Base-by-base conservation (phyloP, 2,888 invertebrate species). In the Caenorhabditis sp. region DNA sequence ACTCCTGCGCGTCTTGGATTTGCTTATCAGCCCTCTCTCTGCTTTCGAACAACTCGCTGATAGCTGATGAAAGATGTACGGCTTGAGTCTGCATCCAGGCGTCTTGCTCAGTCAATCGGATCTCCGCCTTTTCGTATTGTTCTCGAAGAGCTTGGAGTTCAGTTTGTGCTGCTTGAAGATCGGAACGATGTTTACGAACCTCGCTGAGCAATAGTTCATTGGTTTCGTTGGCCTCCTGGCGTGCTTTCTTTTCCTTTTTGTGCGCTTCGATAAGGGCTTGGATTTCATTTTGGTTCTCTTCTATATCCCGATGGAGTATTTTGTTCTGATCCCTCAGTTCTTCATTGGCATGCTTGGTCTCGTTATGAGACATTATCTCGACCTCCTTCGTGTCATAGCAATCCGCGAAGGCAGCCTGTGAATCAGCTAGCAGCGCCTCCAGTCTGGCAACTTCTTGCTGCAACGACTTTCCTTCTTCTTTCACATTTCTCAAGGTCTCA, bases 41-140 rank as follows among this genome's bases (percentile, higher is more conserved):
- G 35, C 69, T 69, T 22, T 69, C 22, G 41, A 38, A 19, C 6
- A 69, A 44, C 31, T 70, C 58, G 10, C 19, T 58, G 19, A 70
- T n/a, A 58, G 70, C 56, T 5, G 26, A 24, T 1, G 41, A 26
- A 5, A 70, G 58, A 10, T 58, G 44, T 3, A 10, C n/a, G 0
- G 51, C 5, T 41, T 69, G 38, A 2, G 10, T 22, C 26, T 69
- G 54, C 69, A 56, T 31, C n/a, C 16, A 41, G 3, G 38, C 1
- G 14, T 69, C 56, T 41, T 41, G 54, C 26, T 56, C 26, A 4
- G 41, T 5, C 56, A 69, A 10, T 24, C 26, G 4, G 16, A 22
- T 22, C 8, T 69, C 47, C 8, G n/a, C 16, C 7, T 10, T 31
- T 5, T 2, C 14, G 0, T 54, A 26, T 12, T 54, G 24, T 14